Evolutionary conservation across 2,113 vertebrate genomes (phyloP).

Genomic region (Oryctolagus cuniculus): DNA sequence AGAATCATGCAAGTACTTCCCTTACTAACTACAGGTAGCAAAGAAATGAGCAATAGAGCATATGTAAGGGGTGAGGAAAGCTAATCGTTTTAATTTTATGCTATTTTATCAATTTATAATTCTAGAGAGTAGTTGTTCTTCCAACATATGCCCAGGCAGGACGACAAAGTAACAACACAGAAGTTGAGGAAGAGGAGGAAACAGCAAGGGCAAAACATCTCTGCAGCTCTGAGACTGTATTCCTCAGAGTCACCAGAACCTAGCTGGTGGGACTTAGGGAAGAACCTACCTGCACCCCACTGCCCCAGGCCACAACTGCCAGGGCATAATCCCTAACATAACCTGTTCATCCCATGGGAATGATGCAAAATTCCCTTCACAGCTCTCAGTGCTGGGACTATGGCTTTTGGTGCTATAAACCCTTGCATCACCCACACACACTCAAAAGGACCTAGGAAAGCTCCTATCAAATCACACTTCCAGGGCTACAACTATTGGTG

Average conservation of each 20-base stretch:
- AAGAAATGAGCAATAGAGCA: constrained; percentile 62
- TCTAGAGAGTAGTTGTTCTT: background rate
- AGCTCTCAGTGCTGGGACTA: too few species aligned
- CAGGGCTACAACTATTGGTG: too few species aligned
- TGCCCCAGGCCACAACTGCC: too few species aligned
- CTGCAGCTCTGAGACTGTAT: background rate
- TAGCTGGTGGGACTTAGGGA: too few species aligned
- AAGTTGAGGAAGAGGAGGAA: background rate
- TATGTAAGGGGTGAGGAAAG: constrained; percentile 43
- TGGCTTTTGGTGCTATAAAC: too few species aligned
- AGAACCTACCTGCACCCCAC: too few species aligned
- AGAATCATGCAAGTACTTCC: constrained; percentile 59
- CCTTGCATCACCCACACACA: too few species aligned
- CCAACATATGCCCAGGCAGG: background rate
- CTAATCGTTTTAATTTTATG: background rate
- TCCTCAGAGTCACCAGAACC: background rate
- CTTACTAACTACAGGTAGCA: constrained; percentile 76
- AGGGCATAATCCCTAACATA: too few species aligned
- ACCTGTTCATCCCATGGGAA: too few species aligned
- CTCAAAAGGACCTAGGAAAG: too few species aligned
- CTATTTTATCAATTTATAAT: background rate
- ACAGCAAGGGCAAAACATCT: background rate
- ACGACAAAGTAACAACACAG: background rate
- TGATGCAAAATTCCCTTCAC: too few species aligned
- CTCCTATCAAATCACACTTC: too few species aligned